Conservation (phyloP, 2,113 vertebrate genomes). For the Hippoglossus stenolepis region DNA sequence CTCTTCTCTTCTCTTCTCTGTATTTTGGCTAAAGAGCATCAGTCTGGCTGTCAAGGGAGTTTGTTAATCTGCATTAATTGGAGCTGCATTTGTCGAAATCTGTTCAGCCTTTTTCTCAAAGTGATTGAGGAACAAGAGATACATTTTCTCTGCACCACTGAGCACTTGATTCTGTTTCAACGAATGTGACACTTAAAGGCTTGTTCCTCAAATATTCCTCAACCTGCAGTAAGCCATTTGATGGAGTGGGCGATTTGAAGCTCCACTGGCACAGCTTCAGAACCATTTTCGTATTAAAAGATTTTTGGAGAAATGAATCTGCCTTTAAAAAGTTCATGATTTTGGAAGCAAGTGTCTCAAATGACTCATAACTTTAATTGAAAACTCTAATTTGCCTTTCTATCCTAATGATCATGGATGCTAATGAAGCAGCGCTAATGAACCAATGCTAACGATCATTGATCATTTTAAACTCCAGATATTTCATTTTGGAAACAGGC, state of each 20-base stretch:
- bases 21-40: not conserved
- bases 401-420: conserved; percentile 30
- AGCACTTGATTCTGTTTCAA: conserved; percentile 15
- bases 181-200: not conserved
- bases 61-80: conserved; percentile 13
- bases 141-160: too few relatives aligned
- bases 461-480: conserved; percentile 28
- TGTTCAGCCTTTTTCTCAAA: conserved; percentile 13
- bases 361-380: conserved; percentile 41
- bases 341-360: conserved; percentile 12
- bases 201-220: not conserved
- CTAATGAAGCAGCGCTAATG: conserved; percentile 33
- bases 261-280: conserved; percentile 4
- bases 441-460: conserved; percentile 36
- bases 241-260: conserved; percentile 10
- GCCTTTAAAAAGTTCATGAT: conserved; percentile 16
- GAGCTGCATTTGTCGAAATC: conserved; percentile 3
- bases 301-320: not conserved
- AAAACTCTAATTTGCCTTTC: conserved; percentile 23
- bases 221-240: conserved; percentile 8
- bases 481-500: conserved; percentile 24
- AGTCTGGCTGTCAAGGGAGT: not conserved
- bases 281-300: conserved; percentile 9
- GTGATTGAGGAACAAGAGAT: conserved; percentile 9
- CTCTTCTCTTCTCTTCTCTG: not conserved